These are phyloP conservation scores for Dinothrombium tinctorium DNA, from an alignment of 1,140 invertebrate genomes.

Conservation along the genomic window DNA sequence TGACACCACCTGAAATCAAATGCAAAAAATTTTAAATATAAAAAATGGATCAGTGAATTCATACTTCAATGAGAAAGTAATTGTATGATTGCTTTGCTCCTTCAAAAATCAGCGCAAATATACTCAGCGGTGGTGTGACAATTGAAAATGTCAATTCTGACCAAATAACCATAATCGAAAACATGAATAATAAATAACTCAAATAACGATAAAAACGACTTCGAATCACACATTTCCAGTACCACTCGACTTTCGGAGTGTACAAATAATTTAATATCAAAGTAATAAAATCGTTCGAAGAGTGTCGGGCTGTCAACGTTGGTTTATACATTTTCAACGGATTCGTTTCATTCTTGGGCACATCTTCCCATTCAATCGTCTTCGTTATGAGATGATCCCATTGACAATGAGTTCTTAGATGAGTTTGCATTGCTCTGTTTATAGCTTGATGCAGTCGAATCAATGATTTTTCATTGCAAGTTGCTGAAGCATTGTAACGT, in stretches of 20 bases:
- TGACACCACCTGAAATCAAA: conserved; percentile 49
- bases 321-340: conserved; percentile 48
- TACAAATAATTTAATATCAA: conserved; percentile 22
- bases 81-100: conserved; percentile 54
- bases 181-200: conserved; percentile 30
- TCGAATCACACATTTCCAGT: conserved; percentile 65
- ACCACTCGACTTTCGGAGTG: conserved; percentile 42
- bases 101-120: conserved; percentile 80
- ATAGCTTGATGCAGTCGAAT: conserved; percentile 28
- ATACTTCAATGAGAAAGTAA: conserved; percentile 82
- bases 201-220: conserved; percentile 33
- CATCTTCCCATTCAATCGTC: conserved; percentile 52
- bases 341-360: conserved; percentile 48
- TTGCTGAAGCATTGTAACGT: not conserved
- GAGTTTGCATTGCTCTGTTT: conserved; percentile 61
- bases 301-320: conserved; percentile 36
- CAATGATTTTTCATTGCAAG: conserved; percentile 7
- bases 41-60: not conserved
- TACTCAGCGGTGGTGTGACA: conserved; percentile 53
- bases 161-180: conserved; percentile 84
- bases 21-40: conserved; percentile 17
- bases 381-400: conserved; percentile 64
- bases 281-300: conserved; percentile 34
- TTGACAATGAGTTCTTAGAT: conserved; percentile 69
- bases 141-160: conserved; percentile 90